Percentiles rank a stretch among this genome's conserved stretches.
phyloP scores from a whole-genome alignment of 35 echinoderm and acorn worm genomes.

The Stichopus chloronotus region DNA sequence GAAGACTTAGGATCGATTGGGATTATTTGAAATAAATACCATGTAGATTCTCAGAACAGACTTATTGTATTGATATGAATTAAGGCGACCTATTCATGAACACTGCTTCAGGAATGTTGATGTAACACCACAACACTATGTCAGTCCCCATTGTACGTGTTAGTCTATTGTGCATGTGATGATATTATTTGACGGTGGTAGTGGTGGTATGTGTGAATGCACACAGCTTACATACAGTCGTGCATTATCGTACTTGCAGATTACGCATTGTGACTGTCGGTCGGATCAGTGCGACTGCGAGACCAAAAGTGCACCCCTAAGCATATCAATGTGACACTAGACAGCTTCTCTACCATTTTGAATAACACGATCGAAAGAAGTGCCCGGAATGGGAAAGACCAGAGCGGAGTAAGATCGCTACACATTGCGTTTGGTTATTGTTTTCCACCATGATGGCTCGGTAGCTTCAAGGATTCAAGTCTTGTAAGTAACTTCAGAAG shows the following conservation, averaged over 20 bases:
- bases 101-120: too few relatives aligned
- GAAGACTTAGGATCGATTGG: too few relatives aligned
- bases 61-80: too few relatives aligned
- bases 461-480: neutral
- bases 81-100: too few relatives aligned
- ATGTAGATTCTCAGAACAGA: too few relatives aligned
- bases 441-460: neutral
- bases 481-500: too few relatives aligned
- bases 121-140: too few relatives aligned
- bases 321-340: neutral
- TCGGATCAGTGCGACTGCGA: neutral
- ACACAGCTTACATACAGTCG: neutral
- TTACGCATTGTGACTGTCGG: neutral
- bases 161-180: too few relatives aligned
- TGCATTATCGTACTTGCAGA: neutral
- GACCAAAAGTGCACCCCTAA: neutral
- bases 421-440: neutral
- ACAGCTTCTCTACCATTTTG: neutral
- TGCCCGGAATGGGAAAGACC: neutral
- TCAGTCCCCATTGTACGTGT: too few relatives aligned
- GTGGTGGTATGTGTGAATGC: too few relatives aligned
- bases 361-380: neutral
- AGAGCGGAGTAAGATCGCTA: neutral
- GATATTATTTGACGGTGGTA: too few relatives aligned
- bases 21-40: too few relatives aligned